Evolutionary conservation across 1,140 invertebrate species (phyloP).

Genomic region (Brachionus asplanchnoidis): DNA sequence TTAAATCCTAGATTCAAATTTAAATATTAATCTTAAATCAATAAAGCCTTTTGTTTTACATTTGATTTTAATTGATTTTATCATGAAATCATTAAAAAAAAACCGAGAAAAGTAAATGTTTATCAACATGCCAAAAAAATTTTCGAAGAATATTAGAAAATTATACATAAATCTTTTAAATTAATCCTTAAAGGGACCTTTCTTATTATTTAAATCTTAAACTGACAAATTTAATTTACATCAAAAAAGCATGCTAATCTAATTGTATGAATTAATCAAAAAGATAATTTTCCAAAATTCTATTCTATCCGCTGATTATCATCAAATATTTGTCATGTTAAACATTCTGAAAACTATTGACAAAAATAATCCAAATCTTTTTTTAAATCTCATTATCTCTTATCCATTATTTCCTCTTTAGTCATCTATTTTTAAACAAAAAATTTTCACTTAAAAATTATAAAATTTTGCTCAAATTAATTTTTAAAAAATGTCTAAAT

Average conservation of each 20-base stretch:
- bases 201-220: background rate
- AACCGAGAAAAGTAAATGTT: background rate
- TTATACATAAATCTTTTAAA: background rate
- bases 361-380: background rate
- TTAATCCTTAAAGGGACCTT: too few species aligned
- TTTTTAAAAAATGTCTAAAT: background rate
- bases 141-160: background rate
- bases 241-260: background rate
- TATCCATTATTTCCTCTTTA: background rate
- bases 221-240: background rate
- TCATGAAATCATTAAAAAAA: background rate
- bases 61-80: background rate
- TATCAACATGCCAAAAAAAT: background rate
- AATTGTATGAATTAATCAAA: background rate
- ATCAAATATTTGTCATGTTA: background rate
- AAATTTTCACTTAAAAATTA: background rate
- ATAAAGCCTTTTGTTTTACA: background rate
- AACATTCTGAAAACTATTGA: background rate
- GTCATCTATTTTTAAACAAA: background rate
- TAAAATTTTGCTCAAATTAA: background rate
- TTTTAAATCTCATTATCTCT: background rate
- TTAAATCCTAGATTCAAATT: too few species aligned
- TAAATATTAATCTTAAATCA: too few species aligned
- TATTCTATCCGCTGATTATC: background rate
- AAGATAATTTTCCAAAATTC: background rate